Conservation (phyloP, 2,797 vertebrate genomes). For the Chanos chanos region DNA sequence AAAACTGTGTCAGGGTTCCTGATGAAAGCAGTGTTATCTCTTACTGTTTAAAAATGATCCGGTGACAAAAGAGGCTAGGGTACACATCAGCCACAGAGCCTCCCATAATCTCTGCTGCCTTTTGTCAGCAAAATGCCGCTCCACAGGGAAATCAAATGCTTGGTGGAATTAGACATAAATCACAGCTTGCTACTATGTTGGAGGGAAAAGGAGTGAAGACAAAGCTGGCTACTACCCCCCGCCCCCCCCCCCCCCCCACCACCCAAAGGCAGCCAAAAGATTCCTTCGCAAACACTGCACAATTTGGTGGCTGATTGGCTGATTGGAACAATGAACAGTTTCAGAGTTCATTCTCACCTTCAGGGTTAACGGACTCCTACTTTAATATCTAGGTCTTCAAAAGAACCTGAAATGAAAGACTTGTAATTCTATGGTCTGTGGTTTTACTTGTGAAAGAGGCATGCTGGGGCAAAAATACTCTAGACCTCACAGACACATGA, state of each 20-base stretch:
- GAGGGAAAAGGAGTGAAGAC: constrained; percentile 42
- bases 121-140: constrained; percentile 48
- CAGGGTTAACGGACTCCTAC: not conserved
- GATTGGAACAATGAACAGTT: not conserved
- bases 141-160: constrained; percentile 56
- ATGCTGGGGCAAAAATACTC: not conserved
- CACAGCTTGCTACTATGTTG: constrained; percentile 49
- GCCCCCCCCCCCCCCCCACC: no score
- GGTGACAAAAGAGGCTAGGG: constrained; percentile 30
- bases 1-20: constrained; percentile 1
- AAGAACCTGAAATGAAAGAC: constrained; percentile 11
- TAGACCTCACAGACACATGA: not conserved
- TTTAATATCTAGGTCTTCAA: constrained; percentile 4
- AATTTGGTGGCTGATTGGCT: not conserved
- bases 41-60: constrained; percentile 31
- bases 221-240: constrained; percentile 40
- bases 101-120: constrained; percentile 40
- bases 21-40: not conserved
- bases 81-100: constrained; percentile 17
- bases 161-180: constrained; percentile 53
- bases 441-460: not conserved
- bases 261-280: no score
- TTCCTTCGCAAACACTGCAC: constrained; percentile 25
- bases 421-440: not conserved
- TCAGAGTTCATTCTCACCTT: not conserved